Conservation (phyloP, 2,888 invertebrate species). For the Labia minor region DNA sequence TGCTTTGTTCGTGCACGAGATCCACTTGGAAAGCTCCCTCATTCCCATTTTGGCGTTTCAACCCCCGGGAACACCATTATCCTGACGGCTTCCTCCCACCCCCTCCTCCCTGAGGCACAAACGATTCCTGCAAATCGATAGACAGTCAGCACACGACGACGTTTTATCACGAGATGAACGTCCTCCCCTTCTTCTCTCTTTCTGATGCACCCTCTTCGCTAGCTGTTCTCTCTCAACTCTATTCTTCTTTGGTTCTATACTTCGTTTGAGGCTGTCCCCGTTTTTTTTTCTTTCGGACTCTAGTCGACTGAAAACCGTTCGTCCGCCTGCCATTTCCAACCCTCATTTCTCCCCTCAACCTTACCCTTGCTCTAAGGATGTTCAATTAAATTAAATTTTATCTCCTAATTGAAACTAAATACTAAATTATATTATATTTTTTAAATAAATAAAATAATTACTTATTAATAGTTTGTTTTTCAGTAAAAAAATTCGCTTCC, state of each 20-base stretch:
- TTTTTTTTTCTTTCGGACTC: background rate
- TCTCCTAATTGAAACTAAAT: too few relatives aligned
- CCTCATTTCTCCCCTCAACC: too few relatives aligned
- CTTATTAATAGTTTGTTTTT: too few relatives aligned
- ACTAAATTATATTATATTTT: too few relatives aligned
- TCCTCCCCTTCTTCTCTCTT: background rate
- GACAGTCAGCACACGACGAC: conserved; percentile 2
- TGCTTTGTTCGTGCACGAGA: background rate
- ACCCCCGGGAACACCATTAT: conserved; percentile 5
- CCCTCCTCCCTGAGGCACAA: background rate
- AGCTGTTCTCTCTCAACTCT: background rate
- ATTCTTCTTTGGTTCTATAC: too few relatives aligned
- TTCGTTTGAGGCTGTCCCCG: background rate
- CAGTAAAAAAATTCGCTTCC: too few relatives aligned
- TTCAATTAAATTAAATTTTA: too few relatives aligned
- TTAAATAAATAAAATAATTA: too few relatives aligned
- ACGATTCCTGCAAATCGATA: conserved; percentile 13
- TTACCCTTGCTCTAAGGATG: too few relatives aligned
- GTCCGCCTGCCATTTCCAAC: too few relatives aligned
- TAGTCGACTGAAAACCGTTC: too few relatives aligned
- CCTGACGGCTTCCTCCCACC: too few relatives aligned
- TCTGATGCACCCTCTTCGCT: background rate
- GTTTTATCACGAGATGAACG: background rate
- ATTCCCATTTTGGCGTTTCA: background rate
- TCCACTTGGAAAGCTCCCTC: background rate